phyloP scores from a whole-genome alignment of 2,888 invertebrate genomes.

The Dexiosoma caninum region DNA sequence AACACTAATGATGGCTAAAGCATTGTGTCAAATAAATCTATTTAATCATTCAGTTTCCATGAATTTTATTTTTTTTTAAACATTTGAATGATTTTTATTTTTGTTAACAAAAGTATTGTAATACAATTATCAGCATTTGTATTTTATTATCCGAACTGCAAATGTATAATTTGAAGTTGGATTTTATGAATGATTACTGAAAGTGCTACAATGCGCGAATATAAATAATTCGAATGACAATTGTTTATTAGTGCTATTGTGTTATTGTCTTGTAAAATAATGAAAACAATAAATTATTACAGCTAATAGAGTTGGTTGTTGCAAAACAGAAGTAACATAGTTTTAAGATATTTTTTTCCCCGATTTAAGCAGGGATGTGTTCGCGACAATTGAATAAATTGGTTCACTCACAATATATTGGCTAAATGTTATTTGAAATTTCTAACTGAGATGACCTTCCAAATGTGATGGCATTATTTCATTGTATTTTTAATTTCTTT shows the following conservation, averaged over 20 bases:
- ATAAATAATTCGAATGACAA: neutral
- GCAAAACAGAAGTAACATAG: neutral
- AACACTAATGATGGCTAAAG: too few species aligned
- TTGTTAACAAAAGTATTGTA: slow-evolving; percentile 14
- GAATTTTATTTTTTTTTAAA: neutral
- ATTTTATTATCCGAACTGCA: slow-evolving; percentile 9
- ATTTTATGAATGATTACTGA: neutral
- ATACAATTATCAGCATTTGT: neutral
- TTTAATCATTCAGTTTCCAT: neutral
- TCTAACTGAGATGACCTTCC: too few species aligned
- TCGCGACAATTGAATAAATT: too few species aligned
- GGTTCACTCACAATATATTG: too few species aligned
- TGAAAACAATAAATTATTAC: neutral
- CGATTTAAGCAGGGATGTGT: too few species aligned
- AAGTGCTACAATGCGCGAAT: neutral
- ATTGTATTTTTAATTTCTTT: too few species aligned
- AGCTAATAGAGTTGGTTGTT: neutral
- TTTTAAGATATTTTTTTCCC: neutral
- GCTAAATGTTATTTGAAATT: too few species aligned
- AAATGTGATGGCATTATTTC: too few species aligned
- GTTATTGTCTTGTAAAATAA: neutral
- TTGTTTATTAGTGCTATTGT: slow-evolving; percentile 13
- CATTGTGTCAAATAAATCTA: neutral
- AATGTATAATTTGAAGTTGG: slow-evolving; percentile 3
- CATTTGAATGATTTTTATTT: neutral